Base-by-base conservation (phyloP, 2,113 vertebrate genomes). In the Hippocampus guttulatus region DNA sequence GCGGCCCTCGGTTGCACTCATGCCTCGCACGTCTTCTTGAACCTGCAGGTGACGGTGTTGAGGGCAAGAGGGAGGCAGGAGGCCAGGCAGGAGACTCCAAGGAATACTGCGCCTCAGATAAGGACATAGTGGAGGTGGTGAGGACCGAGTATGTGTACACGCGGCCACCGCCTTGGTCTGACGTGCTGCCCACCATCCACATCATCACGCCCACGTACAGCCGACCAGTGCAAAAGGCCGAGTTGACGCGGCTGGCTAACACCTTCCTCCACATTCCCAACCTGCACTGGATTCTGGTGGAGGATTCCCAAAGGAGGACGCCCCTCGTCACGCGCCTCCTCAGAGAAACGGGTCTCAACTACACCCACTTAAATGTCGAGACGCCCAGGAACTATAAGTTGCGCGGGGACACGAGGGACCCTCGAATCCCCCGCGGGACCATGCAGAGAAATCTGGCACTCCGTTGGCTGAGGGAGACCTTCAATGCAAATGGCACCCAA, bases 121-220 rank as follows among this genome's bases (percentile, higher is more conserved):
- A 96, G 75, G 96, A 97, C 92, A 99, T 98, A 33, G 96, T 98
- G 90, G 97, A 99, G 91, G 97, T 99, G 91, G 96, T 99, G 86
- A 95, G 97, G 91, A 99, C 97, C 40, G 97, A 99, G 81, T 99
- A 99, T 0, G 97, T 99, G 75, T 99, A 98, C 78, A 99, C 96
- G 0, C 91, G 96, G 73, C 96, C 97, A 0, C 96, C 96, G 0
- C 96, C 96, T 0, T 98, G 97, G 96, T 98, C 96, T 0, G 97
- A 98, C 66, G 95, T 95, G 43, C 93, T 99, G 70, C 95, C 97
- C 73, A 98, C 96, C 83, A 99, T 99, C 91, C 97, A 98, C 60
- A 92, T 98, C 83, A 93, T 99, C 87, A 98, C 97, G 1, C 97
- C 97, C 62, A 99, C 96, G 16, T 99, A 99, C 85, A 98, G 96